phyloP scores from a whole-genome alignment of 1,140 invertebrate genomes.

The Macrocentrus cingulum region DNA sequence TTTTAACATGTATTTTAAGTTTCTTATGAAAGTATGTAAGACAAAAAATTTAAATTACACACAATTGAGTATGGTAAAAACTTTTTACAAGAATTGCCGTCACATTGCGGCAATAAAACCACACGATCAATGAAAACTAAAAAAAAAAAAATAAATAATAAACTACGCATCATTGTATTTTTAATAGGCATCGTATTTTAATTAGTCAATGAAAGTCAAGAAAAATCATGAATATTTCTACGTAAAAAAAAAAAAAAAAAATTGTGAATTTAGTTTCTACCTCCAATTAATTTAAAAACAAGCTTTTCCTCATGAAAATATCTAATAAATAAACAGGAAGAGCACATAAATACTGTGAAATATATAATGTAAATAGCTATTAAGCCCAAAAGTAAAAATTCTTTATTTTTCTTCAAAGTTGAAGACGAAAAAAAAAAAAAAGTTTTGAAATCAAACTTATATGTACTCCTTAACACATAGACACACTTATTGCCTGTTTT shows the following conservation, averaged over 20 bases:
- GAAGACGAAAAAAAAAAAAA: background rate
- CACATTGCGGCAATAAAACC: constrained; percentile 46
- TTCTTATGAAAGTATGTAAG: constrained; percentile 55
- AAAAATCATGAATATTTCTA: constrained; percentile 43
- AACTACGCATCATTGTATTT: constrained; percentile 25
- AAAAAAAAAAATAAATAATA: constrained; percentile 22
- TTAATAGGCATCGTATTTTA: constrained; percentile 5
- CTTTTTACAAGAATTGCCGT: constrained; percentile 33
- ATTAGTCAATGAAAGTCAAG: constrained; percentile 28
- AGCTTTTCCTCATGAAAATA: background rate
- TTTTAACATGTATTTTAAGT: constrained; percentile 31
- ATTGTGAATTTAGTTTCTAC: constrained; percentile 31
- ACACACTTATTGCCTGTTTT: background rate
- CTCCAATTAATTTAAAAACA: constrained; percentile 11
- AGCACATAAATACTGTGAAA: background rate
- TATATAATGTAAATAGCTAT: background rate
- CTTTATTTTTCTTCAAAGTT: background rate
- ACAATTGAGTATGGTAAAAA: constrained; percentile 35
- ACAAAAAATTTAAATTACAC: constrained; percentile 33
- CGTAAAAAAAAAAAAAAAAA: constrained; percentile 48
- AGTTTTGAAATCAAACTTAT: background rate
- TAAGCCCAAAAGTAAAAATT: background rate
- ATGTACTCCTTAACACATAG: constrained; percentile 17
- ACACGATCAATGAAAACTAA: constrained; percentile 29
- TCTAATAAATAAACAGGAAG: background rate